Conservation (phyloP, 2,888 invertebrate species). For the Melieria omissa region DNA sequence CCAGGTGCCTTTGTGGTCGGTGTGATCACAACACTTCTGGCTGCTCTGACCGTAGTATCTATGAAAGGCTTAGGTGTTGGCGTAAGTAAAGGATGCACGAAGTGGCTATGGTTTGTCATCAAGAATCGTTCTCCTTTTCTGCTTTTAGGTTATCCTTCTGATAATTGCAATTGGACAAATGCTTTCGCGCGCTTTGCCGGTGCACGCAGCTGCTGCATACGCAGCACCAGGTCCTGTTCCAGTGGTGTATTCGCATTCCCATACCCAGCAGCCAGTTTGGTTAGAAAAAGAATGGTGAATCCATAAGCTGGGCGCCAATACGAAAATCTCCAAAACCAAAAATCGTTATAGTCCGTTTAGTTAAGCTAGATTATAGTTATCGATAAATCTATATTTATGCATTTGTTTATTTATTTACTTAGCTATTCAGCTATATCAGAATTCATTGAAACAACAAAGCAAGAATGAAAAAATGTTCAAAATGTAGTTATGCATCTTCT, state of each 20-base stretch:
- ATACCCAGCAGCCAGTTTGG: conserved; percentile 65
- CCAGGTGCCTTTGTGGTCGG: conserved; percentile 82
- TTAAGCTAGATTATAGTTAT: not conserved
- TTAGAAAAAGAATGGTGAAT: conserved; percentile 66
- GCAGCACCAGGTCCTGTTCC: conserved; percentile 67
- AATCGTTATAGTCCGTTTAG: not conserved
- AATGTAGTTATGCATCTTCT: no score
- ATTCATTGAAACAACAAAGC: no score
- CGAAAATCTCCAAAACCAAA: not conserved
- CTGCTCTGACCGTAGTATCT: conserved; percentile 77
- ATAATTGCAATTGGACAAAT: conserved; percentile 72
- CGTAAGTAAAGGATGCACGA: conserved; percentile 60
- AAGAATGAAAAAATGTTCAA: no score
- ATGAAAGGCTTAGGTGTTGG: conserved; percentile 81
- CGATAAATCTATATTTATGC: not conserved
- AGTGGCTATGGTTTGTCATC: not conserved
- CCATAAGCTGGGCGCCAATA: not conserved
- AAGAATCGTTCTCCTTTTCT: not conserved
- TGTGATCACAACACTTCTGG: conserved; percentile 77
- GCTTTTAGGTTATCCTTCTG: conserved; percentile 67
- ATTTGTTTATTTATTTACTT: no score
- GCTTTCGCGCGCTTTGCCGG: conserved; percentile 63
- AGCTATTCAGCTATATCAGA: no score
- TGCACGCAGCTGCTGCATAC: conserved; percentile 67
- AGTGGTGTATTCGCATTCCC: conserved; percentile 66